These are phyloP conservation scores for Drosophila fulvimacula DNA, from an alignment of 2,888 invertebrate species.

Conservation along the genomic window DNA sequence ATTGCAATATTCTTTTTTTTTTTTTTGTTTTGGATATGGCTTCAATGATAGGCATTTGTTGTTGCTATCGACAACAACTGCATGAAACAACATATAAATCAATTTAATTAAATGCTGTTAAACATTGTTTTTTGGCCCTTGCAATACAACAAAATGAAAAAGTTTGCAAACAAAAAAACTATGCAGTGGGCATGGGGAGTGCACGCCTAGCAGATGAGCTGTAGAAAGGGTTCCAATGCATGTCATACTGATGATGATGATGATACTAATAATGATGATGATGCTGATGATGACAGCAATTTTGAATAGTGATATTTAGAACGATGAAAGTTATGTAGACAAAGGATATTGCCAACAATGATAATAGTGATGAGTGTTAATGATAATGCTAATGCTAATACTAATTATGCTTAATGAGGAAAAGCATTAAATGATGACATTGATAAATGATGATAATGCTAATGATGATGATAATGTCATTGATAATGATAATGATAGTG, in stretches of 20 bases:
- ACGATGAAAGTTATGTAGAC: no score
- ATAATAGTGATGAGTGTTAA: no score
- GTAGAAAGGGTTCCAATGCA: neutral
- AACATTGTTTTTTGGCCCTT: conserved; percentile 21
- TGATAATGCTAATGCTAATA: no score
- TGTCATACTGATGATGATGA: neutral
- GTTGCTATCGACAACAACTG: conserved; percentile 24
- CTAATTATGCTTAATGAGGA: no score
- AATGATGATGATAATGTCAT: neutral
- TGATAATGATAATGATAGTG: neutral
- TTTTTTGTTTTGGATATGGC: conserved; percentile 1
- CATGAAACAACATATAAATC: conserved; percentile 56
- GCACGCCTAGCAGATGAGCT: neutral
- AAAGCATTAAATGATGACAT: neutral
- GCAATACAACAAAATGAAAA: neutral
- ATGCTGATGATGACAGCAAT: no score
- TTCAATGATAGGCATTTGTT: conserved; percentile 26
- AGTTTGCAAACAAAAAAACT: neutral
- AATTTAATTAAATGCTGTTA: conserved; percentile 68
- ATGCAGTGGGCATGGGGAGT: neutral
- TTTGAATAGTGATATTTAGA: neutral
- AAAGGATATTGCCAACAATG: no score
- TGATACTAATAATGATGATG: no score
- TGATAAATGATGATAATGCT: neutral
- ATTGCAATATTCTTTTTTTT: conserved; percentile 22